Base-by-base conservation (phyloP, 2,888 invertebrate genomes). In the Perithous albicinctus region DNA sequence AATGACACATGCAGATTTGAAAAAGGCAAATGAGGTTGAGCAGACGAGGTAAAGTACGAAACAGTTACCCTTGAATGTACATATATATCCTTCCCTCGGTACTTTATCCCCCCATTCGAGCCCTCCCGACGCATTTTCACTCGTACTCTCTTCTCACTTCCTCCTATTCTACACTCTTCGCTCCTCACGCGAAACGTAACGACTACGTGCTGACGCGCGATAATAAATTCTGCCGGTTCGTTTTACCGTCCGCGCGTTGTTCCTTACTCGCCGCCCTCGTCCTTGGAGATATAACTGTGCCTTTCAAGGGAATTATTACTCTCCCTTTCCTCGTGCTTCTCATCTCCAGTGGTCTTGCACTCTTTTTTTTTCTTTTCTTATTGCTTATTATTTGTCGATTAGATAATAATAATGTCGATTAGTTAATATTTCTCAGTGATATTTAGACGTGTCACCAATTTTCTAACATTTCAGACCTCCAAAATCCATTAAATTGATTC, bases 171-270 rank as follows among this genome's bases (percentile, higher is more conserved):
- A n/a, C 84, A 72, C 41, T 70, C 82, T 76, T 48, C 54, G 32
- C 61, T 56, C 54, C 54, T 56, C 54, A 29, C 48, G 66, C 56
- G 84, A 80, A 83, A 84, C 88, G 82, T 87, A 89, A 89, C 88
- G 89, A 88, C 88, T 88, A 88, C 88, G 88, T 86, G 88, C 88
- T 87, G 90, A 88, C 87, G 88, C 56, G 70, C 85, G 88, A 90
- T 89, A 89, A 90, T 90, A 90, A 91, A 90, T 90, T 89, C 87
- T 78, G 80, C 66, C 56, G 77, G 70, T 75, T 80, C 70, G 48
- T 80, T 69, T 59, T 72, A 59, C 43, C 41, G 77, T 83, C 80
- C 84, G 76, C 84, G 76, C 82, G 26, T 64, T 73, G 48, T 82
- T 80, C 61, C 76, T 84, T 86, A 87, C 79, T 75, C 84, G n/a